phyloP scores from a whole-genome alignment of 2,888 invertebrate species.

The Hirtodrosophila histrioides region DNA sequence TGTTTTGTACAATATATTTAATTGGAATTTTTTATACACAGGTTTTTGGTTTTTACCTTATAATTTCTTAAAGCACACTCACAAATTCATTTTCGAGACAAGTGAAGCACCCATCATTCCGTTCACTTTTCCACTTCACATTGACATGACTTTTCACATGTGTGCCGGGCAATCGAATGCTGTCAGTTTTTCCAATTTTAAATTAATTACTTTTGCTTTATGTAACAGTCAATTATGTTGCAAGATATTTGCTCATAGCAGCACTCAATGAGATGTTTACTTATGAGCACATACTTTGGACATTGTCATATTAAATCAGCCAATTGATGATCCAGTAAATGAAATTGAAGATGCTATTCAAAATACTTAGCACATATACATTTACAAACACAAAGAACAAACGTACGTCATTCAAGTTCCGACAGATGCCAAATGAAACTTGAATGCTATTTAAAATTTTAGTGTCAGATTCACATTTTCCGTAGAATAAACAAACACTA shows the following conservation, averaged over 20 bases:
- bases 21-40: not conserved
- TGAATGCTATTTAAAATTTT: slow-evolving; percentile 41
- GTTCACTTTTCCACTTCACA: slow-evolving; percentile 33
- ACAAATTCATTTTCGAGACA: slow-evolving; percentile 8
- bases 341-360: slow-evolving; percentile 20
- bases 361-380: slow-evolving; percentile 10
- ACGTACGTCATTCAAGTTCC: slow-evolving; percentile 51
- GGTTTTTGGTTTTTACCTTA: not conserved
- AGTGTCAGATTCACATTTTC: slow-evolving; percentile 44
- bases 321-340: slow-evolving; percentile 24
- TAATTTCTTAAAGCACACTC: not conserved
- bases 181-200: slow-evolving; percentile 50
- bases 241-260: slow-evolving; percentile 38
- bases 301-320: slow-evolving; percentile 54
- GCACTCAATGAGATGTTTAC: slow-evolving; percentile 19
- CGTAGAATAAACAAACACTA: slow-evolving; percentile 54
- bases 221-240: slow-evolving; percentile 41
- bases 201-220: slow-evolving; percentile 22
- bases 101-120: slow-evolving; percentile 26
- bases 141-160: slow-evolving; percentile 23
- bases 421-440: slow-evolving; percentile 52
- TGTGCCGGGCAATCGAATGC: slow-evolving; percentile 33
- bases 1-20: not conserved
- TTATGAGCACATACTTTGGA: slow-evolving; percentile 22
- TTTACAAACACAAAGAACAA: slow-evolving; percentile 42